Percentiles rank a stretch among this genome's conserved stretches.
Conservation (phyloP, 2,113 vertebrate species). For the Forbesichthys agassizii region DNA sequence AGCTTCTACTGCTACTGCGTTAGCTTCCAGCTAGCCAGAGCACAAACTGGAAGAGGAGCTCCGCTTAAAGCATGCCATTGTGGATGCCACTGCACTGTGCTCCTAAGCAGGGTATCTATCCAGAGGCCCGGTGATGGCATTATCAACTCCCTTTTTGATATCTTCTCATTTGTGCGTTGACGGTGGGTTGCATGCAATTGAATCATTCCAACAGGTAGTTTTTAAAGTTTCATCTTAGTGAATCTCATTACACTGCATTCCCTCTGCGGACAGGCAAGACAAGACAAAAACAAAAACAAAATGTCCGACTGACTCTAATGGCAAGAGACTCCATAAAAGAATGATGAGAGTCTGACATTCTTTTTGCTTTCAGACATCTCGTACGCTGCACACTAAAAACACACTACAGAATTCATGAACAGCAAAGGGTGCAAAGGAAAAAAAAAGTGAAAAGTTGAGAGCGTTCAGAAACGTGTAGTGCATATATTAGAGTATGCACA, state of each 20-base stretch:
- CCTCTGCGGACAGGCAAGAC: slow-evolving; percentile 61
- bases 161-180: slow-evolving; percentile 10
- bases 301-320: slow-evolving; percentile 13
- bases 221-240: slow-evolving; percentile 55
- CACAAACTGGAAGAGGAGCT: neutral
- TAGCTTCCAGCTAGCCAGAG: neutral
- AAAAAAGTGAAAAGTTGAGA: slow-evolving; percentile 25
- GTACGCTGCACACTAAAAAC: slow-evolving; percentile 30
- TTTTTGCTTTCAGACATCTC: slow-evolving; percentile 1
- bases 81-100: neutral
- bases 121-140: slow-evolving; percentile 50
- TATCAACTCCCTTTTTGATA: slow-evolving; percentile 20
- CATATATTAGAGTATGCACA: slow-evolving; percentile 59
- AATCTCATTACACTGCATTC: slow-evolving; percentile 66
- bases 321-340: slow-evolving; percentile 15
- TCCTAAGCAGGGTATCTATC: neutral
- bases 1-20: neutral
- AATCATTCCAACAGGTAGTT: slow-evolving; percentile 57
- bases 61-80: neutral
- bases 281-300: slow-evolving; percentile 21
- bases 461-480: slow-evolving; percentile 40
- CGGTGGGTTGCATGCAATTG: slow-evolving; percentile 52
- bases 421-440: slow-evolving; percentile 8
- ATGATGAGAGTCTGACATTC: neutral
- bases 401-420: slow-evolving; percentile 29